These are phyloP conservation scores for Ormia ochracea DNA, from an alignment of 2,888 invertebrate genomes.

Conservation along the genomic window DNA sequence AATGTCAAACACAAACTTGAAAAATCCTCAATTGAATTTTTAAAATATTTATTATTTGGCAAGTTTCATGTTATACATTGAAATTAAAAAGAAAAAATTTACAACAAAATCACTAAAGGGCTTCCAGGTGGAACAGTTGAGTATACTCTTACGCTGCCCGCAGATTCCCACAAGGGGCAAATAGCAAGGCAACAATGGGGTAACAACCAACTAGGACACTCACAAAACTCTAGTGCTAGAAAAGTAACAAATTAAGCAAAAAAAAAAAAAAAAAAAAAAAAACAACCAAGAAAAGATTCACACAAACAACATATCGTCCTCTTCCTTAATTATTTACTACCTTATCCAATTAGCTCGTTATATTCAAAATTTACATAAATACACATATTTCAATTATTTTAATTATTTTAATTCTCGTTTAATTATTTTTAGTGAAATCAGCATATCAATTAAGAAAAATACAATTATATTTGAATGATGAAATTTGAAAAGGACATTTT, in stretches of 20 bases:
- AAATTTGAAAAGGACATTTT: conserved; percentile 20
- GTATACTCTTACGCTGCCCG: conserved; percentile 36
- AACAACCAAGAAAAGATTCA: conserved; percentile 59
- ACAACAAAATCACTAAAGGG: conserved; percentile 75
- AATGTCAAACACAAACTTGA: background rate
- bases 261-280: conserved; percentile 41
- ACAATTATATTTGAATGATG: conserved; percentile 27
- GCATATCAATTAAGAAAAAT: conserved; percentile 75
- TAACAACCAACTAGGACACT: conserved; percentile 61
- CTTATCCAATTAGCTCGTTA: too few species aligned
- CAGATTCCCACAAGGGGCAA: background rate
- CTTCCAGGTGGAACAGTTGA: conserved; percentile 72
- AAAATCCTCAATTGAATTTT: conserved; percentile 3
- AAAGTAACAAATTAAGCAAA: conserved; percentile 53
- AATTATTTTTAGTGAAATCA: conserved; percentile 75
- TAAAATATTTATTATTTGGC: background rate
- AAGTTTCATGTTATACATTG: conserved; percentile 16
- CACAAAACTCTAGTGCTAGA: conserved; percentile 63
- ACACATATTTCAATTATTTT: background rate
- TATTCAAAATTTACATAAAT: background rate
- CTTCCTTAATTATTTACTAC: conserved; percentile 38
- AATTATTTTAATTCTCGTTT: background rate
- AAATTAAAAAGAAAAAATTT: conserved; percentile 62
- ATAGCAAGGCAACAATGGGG: background rate
- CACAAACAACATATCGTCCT: conserved; percentile 59